A percentile compares a stretch with the other conserved stretches of the same genome.
Conservation (phyloP, 2,888 invertebrate species). For the Zele albiditarsus region DNA sequence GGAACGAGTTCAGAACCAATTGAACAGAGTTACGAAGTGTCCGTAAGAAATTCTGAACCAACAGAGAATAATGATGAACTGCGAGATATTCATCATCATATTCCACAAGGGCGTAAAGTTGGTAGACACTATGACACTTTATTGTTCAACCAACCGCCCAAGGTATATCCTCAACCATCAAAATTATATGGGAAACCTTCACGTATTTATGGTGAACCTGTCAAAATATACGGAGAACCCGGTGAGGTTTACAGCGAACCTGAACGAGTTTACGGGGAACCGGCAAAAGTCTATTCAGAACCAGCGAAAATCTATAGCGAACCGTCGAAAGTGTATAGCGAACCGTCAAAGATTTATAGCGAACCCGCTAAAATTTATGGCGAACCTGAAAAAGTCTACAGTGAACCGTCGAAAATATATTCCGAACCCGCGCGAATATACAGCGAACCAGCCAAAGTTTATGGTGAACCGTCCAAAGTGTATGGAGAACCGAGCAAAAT, state of each 20-base stretch:
- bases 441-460: conserved; percentile 69
- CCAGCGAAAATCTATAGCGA: conserved; percentile 65
- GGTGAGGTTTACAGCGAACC: conserved; percentile 74
- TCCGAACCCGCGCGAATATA: conserved; percentile 75
- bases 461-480: conserved; percentile 68
- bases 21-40: conserved; percentile 64
- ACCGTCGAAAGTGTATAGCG: conserved; percentile 72
- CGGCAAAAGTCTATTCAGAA: conserved; percentile 75
- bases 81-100: conserved; percentile 60
- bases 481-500: conserved; percentile 70
- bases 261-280: conserved; percentile 75
- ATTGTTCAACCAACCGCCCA: conserved; percentile 75
- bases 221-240: conserved; percentile 73
- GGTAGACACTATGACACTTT: conserved; percentile 70
- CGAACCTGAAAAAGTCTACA: conserved; percentile 77
- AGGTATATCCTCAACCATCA: conserved; percentile 74
- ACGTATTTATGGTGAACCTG: conserved; percentile 74
- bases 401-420: conserved; percentile 76
- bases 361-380: conserved; percentile 75
- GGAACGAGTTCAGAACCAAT: conserved; percentile 59
- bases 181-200: conserved; percentile 76
- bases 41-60: conserved; percentile 60
- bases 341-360: conserved; percentile 72
- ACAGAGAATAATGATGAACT: conserved; percentile 65
- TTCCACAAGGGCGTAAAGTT: conserved; percentile 72